These are phyloP conservation scores for Phataginus tetradactyla DNA, from an alignment of 2,797 vertebrate genomes.

Conservation along the genomic window DNA sequence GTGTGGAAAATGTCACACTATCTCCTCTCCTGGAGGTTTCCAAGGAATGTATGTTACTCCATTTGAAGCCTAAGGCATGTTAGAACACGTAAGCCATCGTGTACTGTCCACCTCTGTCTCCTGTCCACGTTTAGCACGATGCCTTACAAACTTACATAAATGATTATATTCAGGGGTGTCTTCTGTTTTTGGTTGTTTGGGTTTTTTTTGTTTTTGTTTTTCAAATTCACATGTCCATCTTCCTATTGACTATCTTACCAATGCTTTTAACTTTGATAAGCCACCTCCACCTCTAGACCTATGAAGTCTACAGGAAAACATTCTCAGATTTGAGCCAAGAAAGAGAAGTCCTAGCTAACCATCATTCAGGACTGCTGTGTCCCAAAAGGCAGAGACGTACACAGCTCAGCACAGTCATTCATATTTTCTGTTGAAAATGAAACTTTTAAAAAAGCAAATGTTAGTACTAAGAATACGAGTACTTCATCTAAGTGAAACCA, in stretches of 20 bases:
- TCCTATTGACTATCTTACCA: not conserved
- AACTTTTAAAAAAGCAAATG: not conserved
- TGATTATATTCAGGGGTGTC: not conserved
- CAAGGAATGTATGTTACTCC: conserved; percentile 13
- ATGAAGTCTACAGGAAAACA: not conserved
- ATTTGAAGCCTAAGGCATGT: not conserved
- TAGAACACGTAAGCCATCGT: not conserved
- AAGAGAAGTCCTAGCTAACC: conserved; percentile 35
- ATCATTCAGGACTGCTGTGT: not conserved
- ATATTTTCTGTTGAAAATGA: conserved; percentile 5
- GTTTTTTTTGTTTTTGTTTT: not conserved
- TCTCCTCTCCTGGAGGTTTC: not conserved
- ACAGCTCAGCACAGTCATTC: not conserved
- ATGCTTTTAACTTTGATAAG: not conserved
- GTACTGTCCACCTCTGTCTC: not conserved
- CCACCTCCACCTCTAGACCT: not conserved
- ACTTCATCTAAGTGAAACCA: not conserved
- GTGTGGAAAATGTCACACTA: not conserved
- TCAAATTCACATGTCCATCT: not conserved
- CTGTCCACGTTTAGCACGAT: not conserved
- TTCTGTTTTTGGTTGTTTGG: not conserved
- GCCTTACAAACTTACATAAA: not conserved
- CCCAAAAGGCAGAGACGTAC: not conserved
- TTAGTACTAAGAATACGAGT: not conserved
- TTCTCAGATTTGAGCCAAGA: conserved; percentile 2